These are phyloP conservation scores for Malurus alboscapulatus DNA, from an alignment of 2,113 vertebrate species.

Conservation along the genomic window DNA sequence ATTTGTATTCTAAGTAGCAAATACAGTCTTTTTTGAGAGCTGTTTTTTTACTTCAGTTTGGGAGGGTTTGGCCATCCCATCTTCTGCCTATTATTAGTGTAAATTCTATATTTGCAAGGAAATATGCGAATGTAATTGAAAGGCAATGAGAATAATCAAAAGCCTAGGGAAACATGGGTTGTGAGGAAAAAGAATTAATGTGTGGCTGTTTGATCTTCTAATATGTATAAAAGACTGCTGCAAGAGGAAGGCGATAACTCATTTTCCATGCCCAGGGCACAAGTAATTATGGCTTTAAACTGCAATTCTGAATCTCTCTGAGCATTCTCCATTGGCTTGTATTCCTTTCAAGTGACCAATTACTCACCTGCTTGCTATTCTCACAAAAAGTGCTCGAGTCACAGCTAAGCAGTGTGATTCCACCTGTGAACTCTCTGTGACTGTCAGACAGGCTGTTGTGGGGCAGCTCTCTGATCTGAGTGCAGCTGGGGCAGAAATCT, in stretches of 20 bases:
- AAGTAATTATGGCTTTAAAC: constrained; percentile 19
- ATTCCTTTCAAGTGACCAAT: constrained; percentile 3
- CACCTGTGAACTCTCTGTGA: background rate
- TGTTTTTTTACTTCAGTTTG: background rate
- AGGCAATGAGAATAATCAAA: background rate
- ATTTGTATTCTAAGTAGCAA: background rate
- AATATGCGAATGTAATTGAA: background rate
- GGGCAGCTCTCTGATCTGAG: background rate
- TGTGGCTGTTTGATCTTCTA: background rate
- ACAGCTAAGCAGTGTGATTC: background rate
- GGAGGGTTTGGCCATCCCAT: background rate
- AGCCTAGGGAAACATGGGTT: background rate
- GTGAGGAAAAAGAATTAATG: background rate
- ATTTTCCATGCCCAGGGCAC: background rate
- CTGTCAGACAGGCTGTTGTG: background rate
- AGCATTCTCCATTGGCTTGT: background rate
- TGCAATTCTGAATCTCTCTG: background rate
- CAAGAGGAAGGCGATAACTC: background rate
- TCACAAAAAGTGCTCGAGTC: background rate
- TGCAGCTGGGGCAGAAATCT: background rate
- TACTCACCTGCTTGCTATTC: background rate
- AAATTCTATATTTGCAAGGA: background rate
- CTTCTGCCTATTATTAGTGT: background rate
- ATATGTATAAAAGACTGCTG: background rate
- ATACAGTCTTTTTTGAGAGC: background rate